Percentiles rank a stretch among this genome's conserved stretches.
Conservation (phyloP, 92 coral and sea anemone species). For the Galaxea fascicularis region DNA sequence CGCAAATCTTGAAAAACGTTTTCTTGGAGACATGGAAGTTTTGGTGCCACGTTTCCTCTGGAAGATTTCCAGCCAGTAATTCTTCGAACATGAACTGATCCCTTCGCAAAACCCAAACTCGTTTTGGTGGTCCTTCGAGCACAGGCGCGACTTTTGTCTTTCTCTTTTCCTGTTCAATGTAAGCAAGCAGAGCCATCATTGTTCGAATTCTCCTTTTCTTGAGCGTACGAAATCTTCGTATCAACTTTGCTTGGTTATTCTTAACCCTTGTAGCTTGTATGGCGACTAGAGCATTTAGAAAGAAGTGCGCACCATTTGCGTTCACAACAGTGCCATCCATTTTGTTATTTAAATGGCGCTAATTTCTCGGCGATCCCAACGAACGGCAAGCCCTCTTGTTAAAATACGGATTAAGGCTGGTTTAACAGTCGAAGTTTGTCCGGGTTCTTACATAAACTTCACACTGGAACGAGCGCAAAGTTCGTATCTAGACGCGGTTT, state of each 20-base stretch:
- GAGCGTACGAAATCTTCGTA: constrained; percentile 36
- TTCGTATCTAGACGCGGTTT: neutral
- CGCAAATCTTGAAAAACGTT: constrained; percentile 59
- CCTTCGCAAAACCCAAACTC: constrained; percentile 51
- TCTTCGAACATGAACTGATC: constrained; percentile 57
- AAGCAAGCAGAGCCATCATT: constrained; percentile 33
- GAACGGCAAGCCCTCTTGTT: neutral
- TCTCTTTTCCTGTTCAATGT: constrained; percentile 3
- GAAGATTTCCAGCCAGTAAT: constrained; percentile 48
- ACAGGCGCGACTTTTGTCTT: neutral
- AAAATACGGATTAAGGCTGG: neutral
- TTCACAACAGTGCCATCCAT: constrained; percentile 21
- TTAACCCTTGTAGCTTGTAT: constrained; percentile 21
- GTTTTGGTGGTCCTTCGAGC: constrained; percentile 30
- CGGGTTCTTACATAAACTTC: constrained; percentile 4
- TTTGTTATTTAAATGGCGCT: neutral
- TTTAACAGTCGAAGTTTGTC: neutral
- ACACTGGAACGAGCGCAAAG: neutral
- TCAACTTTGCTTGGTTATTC: constrained; percentile 9
- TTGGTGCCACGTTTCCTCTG: constrained; percentile 59
- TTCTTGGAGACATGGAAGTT: constrained; percentile 58
- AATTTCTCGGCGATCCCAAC: neutral
- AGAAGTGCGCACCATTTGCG: constrained; percentile 9
- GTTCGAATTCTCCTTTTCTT: constrained; percentile 43
- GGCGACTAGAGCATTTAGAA: constrained; percentile 24